Evolutionary conservation across 2,888 invertebrate genomes (phyloP), one percentile per base, ranked within the genome.

Genomic region (Cantharis nigra): DNA sequence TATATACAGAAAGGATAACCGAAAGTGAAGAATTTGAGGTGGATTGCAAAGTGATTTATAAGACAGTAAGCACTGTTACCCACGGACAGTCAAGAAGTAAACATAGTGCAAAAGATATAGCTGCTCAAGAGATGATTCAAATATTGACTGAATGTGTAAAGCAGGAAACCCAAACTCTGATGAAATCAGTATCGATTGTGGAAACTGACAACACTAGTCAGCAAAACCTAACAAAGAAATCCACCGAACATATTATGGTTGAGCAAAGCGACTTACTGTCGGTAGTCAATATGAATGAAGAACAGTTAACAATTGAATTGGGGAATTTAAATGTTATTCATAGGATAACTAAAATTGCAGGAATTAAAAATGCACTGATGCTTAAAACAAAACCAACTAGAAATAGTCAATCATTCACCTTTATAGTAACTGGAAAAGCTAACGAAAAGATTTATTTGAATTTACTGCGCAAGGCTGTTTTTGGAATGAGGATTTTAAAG

Each of bases 21-120:
- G 88, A 90, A 78, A 88, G 89, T 63, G 92, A 65, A 2, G 16
- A 74, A 23, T 80, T 76, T 67, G 26, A 69, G 0, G 49, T 74
- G 13, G 14, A 64, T 23, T 81, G 81, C 14, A 70, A 30, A 23
- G 16, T 77, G 9, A n/a, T 64, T 11, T 10, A 28, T 0, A 14
- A 76, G 5, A 9, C 26, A 9, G 26, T 9, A 26, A 7, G 26
- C 26, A 26, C 7, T 9, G 26, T 26, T 10, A 74, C 76, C 7
- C n/a, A 49, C 20, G 81, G 89, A 1, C 81, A 83, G 2, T 88
- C 85, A 33, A 90, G 89, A 30, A 30, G 13, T 0, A 90, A 90
- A 78, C 89, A 90, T 78, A 87, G 87, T 76, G 90, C 90, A 0
- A 90, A 90, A 78, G 90, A 90, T 63, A 83, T 86, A 16, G 89